A percentile compares a stretch with the other conserved stretches of the same genome.
These are phyloP conservation scores for Lemur catta DNA, from an alignment of 2,797 vertebrate species.

Conservation along the genomic window DNA sequence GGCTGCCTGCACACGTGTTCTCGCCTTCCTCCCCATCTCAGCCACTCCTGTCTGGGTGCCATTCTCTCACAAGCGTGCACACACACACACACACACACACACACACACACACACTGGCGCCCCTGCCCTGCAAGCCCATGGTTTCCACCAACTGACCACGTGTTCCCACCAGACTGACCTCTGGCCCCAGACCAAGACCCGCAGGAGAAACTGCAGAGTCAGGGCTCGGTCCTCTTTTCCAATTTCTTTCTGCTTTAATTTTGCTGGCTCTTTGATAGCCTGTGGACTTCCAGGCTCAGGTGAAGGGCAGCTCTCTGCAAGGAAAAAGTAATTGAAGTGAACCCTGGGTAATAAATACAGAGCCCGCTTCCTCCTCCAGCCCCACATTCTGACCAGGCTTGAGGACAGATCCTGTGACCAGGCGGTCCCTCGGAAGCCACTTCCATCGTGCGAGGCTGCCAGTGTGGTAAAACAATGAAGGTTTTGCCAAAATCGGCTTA, in stretches of 20 bases:
- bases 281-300: background rate
- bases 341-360: background rate
- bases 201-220: background rate
- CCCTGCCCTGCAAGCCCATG: background rate
- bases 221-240: background rate
- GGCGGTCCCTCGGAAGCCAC: background rate
- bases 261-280: background rate
- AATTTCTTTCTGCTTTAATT: background rate
- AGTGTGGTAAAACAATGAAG: background rate
- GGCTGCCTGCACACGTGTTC: background rate
- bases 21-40: background rate
- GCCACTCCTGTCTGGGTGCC: background rate
- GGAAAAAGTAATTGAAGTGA: background rate
- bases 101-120: background rate
- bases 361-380: background rate
- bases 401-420: background rate
- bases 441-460: background rate
- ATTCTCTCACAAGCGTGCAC: background rate
- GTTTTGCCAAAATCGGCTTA: background rate
- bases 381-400: background rate
- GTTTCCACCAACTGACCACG: background rate
- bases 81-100: background rate
- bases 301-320: background rate
- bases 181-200: background rate
- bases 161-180: background rate